Conservation (phyloP, 2,888 invertebrate genomes). For the Venustoraphidia nigricollis region DNA sequence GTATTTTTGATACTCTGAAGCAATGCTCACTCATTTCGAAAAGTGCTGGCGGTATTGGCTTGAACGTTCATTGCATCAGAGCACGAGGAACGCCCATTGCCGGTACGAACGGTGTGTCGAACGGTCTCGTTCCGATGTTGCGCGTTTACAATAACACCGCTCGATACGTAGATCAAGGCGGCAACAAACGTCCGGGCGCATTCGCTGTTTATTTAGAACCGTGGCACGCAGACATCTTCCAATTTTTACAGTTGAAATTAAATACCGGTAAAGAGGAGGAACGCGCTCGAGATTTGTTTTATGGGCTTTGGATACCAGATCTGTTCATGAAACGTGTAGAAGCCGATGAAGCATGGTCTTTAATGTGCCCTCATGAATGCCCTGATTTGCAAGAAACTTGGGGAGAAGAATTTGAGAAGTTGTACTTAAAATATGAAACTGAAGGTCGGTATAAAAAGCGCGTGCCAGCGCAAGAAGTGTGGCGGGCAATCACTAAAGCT, state of each 20-base stretch:
- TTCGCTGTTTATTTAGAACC: constrained; percentile 97
- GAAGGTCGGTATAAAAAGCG: constrained; percentile 50
- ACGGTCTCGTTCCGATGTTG: constrained; percentile 92
- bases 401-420: constrained; percentile 85
- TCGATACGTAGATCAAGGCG: constrained; percentile 94
- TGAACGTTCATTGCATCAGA: constrained; percentile 91
- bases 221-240: constrained; percentile 96
- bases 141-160: constrained; percentile 92
- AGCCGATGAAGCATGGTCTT: constrained; percentile 70
- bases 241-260: constrained; percentile 86
- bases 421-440: constrained; percentile 78
- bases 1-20: constrained; percentile 82
- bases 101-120: constrained; percentile 88
- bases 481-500: constrained; percentile 87
- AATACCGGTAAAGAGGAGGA: constrained; percentile 93
- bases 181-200: constrained; percentile 93
- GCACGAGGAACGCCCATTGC: constrained; percentile 83
- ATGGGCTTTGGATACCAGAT: constrained; percentile 96
- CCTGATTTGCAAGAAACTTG: constrained; percentile 84
- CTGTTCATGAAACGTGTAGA: constrained; percentile 94
- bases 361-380: constrained; percentile 93
- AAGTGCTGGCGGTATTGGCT: constrained; percentile 91
- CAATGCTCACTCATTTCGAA: constrained; percentile 94
- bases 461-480: constrained; percentile 72
- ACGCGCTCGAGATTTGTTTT: constrained; percentile 89